Percentiles rank a stretch among this genome's conserved stretches.
These are phyloP conservation scores for Dryoscopus gambensis DNA, from an alignment of 2,113 vertebrate genomes.

Conservation along the genomic window DNA sequence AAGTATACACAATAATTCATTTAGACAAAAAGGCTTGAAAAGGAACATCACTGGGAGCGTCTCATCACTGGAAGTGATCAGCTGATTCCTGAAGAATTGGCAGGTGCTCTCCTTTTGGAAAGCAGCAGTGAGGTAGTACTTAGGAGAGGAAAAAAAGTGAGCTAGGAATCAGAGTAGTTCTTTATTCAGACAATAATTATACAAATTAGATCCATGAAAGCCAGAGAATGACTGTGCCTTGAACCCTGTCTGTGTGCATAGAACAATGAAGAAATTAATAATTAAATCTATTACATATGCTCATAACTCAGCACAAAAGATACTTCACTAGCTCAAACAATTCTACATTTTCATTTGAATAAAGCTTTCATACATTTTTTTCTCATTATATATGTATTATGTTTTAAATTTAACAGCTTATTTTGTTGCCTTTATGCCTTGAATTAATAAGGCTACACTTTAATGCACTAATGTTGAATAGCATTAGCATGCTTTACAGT, in stretches of 20 bases:
- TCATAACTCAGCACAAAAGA: slow-evolving; percentile 90
- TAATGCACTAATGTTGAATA: slow-evolving; percentile 74
- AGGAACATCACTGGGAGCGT: slow-evolving; percentile 53
- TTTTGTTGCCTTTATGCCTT: slow-evolving; percentile 79
- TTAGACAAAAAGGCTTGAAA: slow-evolving; percentile 79
- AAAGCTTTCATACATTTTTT: slow-evolving; percentile 78
- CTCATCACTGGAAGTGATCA: slow-evolving; percentile 74
- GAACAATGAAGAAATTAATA: slow-evolving; percentile 90
- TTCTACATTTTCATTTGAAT: slow-evolving; percentile 84
- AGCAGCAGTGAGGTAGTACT: slow-evolving; percentile 71
- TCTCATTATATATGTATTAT: slow-evolving; percentile 81
- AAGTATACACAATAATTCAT: slow-evolving; percentile 79
- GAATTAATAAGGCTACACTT: slow-evolving; percentile 80
- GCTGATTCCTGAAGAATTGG: slow-evolving; percentile 78
- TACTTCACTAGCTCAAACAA: slow-evolving; percentile 77
- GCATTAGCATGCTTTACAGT: slow-evolving; percentile 70
- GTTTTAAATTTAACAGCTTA: slow-evolving; percentile 82
- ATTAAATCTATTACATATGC: slow-evolving; percentile 98
- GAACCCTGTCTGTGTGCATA: slow-evolving; percentile 82
- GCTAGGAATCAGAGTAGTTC: slow-evolving; percentile 73
- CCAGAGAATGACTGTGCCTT: slow-evolving; percentile 87
- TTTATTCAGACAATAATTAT: slow-evolving; percentile 91
- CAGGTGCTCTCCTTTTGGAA: slow-evolving; percentile 80
- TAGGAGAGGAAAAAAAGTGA: slow-evolving; percentile 45
- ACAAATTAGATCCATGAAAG: slow-evolving; percentile 98